phyloP scores from a whole-genome alignment of 2,888 invertebrate species.

The Folsomia manolachei region DNA sequence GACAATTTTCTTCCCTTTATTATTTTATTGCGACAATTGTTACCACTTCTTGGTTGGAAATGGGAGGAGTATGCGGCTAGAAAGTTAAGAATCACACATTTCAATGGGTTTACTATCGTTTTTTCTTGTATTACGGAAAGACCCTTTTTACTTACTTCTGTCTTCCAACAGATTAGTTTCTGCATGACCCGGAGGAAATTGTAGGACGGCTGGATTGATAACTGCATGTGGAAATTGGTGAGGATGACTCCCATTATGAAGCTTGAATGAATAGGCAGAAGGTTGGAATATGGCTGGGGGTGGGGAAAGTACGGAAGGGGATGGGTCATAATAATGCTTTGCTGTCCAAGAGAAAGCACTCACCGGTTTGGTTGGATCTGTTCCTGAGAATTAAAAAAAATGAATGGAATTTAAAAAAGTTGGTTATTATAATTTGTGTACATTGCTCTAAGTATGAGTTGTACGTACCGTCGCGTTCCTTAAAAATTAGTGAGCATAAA shows the following conservation, averaged over 20 bases:
- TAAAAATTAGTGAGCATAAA: constrained; percentile 27
- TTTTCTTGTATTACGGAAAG: background rate
- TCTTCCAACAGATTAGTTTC: constrained; percentile 28
- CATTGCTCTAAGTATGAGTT: no score
- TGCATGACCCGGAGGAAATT: constrained; percentile 41
- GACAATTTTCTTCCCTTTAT: no score
- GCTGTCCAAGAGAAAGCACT: constrained; percentile 27
- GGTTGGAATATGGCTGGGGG: constrained; percentile 30
- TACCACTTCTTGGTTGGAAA: background rate
- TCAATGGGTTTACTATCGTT: background rate
- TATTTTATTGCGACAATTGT: no score
- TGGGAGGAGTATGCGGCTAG: background rate
- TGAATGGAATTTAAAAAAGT: no score
- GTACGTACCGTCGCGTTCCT: constrained; percentile 15
- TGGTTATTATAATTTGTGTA: constrained; percentile 3
- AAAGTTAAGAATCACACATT: background rate
- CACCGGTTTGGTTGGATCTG: constrained; percentile 25
- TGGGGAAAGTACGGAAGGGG: constrained; percentile 28
- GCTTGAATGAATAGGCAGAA: constrained; percentile 37
- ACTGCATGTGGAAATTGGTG: constrained; percentile 29
- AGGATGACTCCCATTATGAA: constrained; percentile 30
- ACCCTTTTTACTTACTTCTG: constrained; percentile 25
- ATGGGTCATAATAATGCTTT: constrained; percentile 37
- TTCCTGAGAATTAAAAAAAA: no score
- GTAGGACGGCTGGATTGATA: constrained; percentile 36